Evolutionary conservation across 2,113 vertebrate species (phyloP), one percentile per base, ranked within the genome.

Genomic region (Phaethornis superciliosus): DNA sequence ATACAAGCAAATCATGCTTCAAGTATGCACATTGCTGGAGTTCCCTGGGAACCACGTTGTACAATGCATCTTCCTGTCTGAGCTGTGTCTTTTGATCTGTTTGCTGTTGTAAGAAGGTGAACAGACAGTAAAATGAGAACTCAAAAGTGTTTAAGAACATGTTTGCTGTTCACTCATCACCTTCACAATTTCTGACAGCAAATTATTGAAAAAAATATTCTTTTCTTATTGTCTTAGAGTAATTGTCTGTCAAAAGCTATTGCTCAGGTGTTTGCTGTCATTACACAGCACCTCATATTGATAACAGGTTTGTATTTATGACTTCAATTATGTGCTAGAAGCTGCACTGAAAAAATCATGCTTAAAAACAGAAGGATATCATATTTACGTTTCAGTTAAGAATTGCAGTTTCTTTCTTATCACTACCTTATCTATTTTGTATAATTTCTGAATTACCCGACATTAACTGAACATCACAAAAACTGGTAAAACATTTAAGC

Each of bases 21-120:
- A 89, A 60, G 32, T 49, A 49, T 79, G 62, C 2, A 1, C 42
- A 52, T 8, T 71, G 35, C 32, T 89, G 47, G 56, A 91, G 54
- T 35, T 15, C 22, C 27, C 10, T 2, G 10, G 46, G 35, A 42
- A 30, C 21, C 12, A 9, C 0, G 0, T 0, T 52, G 27, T 20
- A 17, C 1, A 3, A 28, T 5, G 7, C 12, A 30, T 67, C 32
- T 80, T 59, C 15, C 4, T 9, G 11, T 37, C 89, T 24, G 51
- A 81, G 19, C 8, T 74, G 13, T 64, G 17, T 44, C 49, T 58
- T 85, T 59, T 15, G 28, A 54, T 71, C 16, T 44, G 2, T 62
- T 55, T 85, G 56, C 59, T 49, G 12, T 33, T 26, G 22, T 23
- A 17, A 82, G 51, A 70, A 77, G 51, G 18, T 62, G 40, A 79